These are phyloP conservation scores for Heterotilapia buettikoferi DNA, from an alignment of 2,113 vertebrate genomes.

Conservation along the genomic window DNA sequence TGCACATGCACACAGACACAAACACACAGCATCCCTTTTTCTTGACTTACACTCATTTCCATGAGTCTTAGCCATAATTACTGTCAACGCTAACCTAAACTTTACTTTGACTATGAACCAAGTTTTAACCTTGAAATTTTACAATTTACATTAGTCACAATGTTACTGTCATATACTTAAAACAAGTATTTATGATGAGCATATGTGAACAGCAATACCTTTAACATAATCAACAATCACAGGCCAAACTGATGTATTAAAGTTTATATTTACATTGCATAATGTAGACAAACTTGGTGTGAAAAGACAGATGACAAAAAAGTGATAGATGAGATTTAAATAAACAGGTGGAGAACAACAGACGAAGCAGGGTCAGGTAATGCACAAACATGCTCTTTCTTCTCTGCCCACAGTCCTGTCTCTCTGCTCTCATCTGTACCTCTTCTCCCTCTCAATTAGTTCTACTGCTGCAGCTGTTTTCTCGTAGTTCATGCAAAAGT, in stretches of 20 bases:
- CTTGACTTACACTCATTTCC: not conserved
- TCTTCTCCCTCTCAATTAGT: constrained; percentile 19
- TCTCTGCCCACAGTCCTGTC: not conserved
- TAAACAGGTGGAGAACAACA: not conserved
- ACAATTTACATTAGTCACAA: not conserved
- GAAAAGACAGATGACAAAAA: not conserved
- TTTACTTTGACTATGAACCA: not conserved
- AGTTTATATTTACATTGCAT: not conserved
- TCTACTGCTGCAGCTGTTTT: not conserved
- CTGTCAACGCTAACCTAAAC: not conserved
- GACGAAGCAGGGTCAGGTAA: not conserved
- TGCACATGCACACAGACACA: not conserved
- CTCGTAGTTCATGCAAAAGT: not conserved
- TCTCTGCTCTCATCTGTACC: not conserved
- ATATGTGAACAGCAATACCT: not conserved
- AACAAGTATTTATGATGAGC: not conserved
- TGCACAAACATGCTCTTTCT: not conserved
- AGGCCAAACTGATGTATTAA: not conserved
- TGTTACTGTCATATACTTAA: not conserved
- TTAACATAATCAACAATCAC: not conserved
- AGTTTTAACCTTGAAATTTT: not conserved
- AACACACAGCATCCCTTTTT: not conserved
- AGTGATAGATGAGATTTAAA: not conserved
- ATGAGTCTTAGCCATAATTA: not conserved
- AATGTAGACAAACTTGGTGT: not conserved